phyloP scores from a whole-genome alignment of 1,140 invertebrate genomes.

The Trichonephila inaurata region DNA sequence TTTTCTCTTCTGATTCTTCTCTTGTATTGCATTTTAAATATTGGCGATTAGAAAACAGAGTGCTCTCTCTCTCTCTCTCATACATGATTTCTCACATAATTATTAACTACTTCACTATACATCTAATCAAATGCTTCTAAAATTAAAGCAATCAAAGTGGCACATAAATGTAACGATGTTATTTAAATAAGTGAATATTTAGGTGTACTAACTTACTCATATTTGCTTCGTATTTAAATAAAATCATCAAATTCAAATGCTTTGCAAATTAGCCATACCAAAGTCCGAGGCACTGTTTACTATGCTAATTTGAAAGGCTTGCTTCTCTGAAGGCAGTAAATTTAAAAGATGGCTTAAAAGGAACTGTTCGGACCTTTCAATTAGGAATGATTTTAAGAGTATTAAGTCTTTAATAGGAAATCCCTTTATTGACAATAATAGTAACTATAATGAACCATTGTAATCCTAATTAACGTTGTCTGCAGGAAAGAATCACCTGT shows the following conservation, averaged over 20 bases:
- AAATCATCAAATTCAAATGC: neutral
- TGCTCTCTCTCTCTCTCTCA: no score
- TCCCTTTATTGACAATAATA: neutral
- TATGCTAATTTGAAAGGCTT: neutral
- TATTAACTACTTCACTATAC: no score
- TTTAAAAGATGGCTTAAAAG: neutral
- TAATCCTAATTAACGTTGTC: neutral
- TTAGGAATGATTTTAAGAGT: neutral
- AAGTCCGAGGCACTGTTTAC: neutral
- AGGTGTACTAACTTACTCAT: no score
- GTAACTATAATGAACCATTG: neutral
- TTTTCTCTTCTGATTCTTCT: no score
- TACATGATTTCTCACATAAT: no score
- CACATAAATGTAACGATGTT: no score
- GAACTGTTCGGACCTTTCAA: neutral
- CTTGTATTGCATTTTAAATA: no score
- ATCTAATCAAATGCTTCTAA: no score
- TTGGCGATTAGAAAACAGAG: no score
- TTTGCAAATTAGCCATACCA: neutral
- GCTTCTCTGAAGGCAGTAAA: neutral
- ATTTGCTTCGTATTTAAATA: no score
- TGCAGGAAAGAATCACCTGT: neutral
- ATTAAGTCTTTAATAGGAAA: neutral
- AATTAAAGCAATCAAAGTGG: no score
- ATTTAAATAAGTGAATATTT: no score